These are phyloP conservation scores for Myrmecobius fasciatus DNA, from an alignment of 2,113 vertebrate genomes.

Conservation along the genomic window DNA sequence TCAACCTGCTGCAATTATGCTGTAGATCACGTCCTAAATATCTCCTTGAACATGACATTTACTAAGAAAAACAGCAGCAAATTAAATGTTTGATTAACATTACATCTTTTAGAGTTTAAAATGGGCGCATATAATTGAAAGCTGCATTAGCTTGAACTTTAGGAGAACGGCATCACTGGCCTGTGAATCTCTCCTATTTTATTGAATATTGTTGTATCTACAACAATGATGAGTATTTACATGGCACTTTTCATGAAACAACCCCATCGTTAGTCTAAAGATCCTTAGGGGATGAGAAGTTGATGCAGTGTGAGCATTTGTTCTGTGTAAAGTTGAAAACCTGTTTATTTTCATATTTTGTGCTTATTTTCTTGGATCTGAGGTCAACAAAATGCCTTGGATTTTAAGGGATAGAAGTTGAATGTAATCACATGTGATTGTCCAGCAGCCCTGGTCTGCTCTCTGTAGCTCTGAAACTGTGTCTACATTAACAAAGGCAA, in stretches of 20 bases:
- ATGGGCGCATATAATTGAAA: slow-evolving; percentile 86
- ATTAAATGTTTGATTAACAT: slow-evolving; percentile 90
- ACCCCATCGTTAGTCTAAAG: background rate
- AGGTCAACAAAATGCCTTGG: slow-evolving; percentile 27
- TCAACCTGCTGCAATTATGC: slow-evolving; percentile 79
- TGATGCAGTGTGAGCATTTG: background rate
- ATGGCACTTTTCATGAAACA: slow-evolving; percentile 25
- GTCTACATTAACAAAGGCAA: background rate
- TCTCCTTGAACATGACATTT: slow-evolving; percentile 88
- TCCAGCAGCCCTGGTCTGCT: background rate
- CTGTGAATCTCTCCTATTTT: slow-evolving; percentile 75
- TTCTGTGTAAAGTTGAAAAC: slow-evolving; percentile 4
- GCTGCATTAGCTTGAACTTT: slow-evolving; percentile 85
- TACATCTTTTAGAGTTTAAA: slow-evolving; percentile 86
- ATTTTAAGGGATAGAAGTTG: background rate
- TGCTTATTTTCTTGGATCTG: slow-evolving; percentile 30
- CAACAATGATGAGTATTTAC: background rate
- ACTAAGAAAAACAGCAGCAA: slow-evolving; percentile 89
- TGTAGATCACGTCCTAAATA: slow-evolving; percentile 83
- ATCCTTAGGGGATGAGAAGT: background rate
- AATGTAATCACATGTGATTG: background rate
- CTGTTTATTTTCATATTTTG: slow-evolving; percentile 15
- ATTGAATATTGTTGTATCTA: slow-evolving; percentile 65
- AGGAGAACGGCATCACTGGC: slow-evolving; percentile 76
- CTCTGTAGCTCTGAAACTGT: background rate